phyloP scores from a whole-genome alignment of 2,888 invertebrate genomes.

The Desoria tigrina region DNA sequence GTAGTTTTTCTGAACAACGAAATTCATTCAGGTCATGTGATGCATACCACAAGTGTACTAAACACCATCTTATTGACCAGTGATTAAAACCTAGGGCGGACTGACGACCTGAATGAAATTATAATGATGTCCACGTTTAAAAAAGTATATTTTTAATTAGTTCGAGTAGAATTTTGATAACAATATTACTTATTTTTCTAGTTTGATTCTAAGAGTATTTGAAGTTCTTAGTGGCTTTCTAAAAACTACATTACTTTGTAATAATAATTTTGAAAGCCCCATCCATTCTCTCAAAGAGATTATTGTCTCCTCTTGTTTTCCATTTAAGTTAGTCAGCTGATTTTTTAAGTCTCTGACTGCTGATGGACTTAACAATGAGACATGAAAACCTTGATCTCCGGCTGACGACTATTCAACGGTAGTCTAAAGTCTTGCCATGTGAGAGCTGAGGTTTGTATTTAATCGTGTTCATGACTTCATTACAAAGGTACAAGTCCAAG shows the following conservation, averaged over 20 bases:
- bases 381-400: conserved; percentile 1
- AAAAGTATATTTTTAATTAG: neutral
- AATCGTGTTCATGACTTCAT: neutral
- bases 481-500: conserved; percentile 94
- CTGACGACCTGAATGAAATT: conserved; percentile 40
- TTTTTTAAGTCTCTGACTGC: neutral
- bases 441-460: neutral
- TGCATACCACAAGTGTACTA: conserved; percentile 51
- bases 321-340: neutral
- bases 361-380: conserved; percentile 37
- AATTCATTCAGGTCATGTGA: conserved; percentile 35
- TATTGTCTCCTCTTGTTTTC: conserved; percentile 47
- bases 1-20: neutral
- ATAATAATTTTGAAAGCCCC: conserved; percentile 28
- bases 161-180: no score
- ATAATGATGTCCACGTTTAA: neutral
- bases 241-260: neutral
- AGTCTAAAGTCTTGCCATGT: neutral
- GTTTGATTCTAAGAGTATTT: conserved; percentile 2
- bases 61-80: conserved; percentile 49
- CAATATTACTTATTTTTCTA: no score
- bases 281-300: conserved; percentile 27
- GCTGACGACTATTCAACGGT: no score
- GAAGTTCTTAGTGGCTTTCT: conserved; percentile 25
- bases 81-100: conserved; percentile 52